Conservation (phyloP, 2,113 vertebrate genomes). For the Strix uralensis region DNA sequence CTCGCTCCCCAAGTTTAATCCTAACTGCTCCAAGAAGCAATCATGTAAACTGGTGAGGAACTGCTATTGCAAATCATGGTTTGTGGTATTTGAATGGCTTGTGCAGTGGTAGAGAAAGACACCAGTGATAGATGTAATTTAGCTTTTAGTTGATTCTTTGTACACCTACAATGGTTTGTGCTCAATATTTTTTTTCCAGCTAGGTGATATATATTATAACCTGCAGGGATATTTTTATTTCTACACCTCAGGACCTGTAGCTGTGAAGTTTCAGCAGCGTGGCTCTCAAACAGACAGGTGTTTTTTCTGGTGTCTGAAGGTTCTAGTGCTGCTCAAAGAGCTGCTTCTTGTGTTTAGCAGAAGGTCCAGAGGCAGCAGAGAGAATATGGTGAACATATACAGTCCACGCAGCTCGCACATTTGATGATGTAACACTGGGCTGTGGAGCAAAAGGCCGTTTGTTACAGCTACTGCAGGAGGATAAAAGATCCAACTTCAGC, state of each 20-base stretch:
- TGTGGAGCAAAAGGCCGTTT: not conserved
- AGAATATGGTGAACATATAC: not conserved
- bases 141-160: not conserved
- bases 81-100: not conserved
- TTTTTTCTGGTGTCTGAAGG: not conserved
- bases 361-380: not conserved
- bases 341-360: not conserved
- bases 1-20: not conserved
- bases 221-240: not conserved
- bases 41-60: not conserved
- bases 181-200: not conserved
- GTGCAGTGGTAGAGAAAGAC: not conserved
- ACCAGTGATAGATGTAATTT: not conserved
- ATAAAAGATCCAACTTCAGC: not conserved
- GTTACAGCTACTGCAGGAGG: not conserved
- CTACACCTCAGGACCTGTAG: not conserved
- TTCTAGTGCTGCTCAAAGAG: not conserved
- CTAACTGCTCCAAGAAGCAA: not conserved
- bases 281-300: not conserved
- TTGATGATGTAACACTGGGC: not conserved
- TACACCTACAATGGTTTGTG: not conserved
- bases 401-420: accelerated
- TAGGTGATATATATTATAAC: not conserved
- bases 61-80: not conserved
- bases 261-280: not conserved